Conservation (phyloP, 2,113 vertebrate genomes). For the Chlorodrepanis virens region DNA sequence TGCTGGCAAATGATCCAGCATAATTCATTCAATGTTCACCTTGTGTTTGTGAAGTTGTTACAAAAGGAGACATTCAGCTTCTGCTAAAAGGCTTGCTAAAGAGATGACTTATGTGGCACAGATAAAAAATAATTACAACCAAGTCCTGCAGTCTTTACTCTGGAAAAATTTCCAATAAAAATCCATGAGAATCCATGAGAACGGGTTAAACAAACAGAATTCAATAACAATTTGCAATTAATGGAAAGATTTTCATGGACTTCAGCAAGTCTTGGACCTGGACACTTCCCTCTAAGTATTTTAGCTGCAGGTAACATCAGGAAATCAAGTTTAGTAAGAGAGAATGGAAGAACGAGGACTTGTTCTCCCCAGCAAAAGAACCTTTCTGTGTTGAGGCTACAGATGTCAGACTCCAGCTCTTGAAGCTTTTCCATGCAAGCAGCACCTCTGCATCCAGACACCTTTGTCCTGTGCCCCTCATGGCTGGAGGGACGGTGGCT, state of each 20-base stretch:
- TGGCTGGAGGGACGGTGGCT: slow-evolving; percentile 66
- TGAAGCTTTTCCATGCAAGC: not conserved
- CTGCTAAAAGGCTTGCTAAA: slow-evolving; percentile 3
- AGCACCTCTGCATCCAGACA: slow-evolving; percentile 79
- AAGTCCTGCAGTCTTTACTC: not conserved
- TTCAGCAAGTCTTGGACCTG: not conserved
- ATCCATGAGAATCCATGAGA: not conserved
- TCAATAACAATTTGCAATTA: not conserved
- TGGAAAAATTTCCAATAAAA: not conserved
- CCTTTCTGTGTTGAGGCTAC: not conserved
- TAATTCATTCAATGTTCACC: slow-evolving; percentile 47
- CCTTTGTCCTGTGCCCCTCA: slow-evolving; percentile 73
- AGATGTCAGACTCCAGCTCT: not conserved
- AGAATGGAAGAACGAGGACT: not conserved
- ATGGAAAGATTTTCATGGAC: not conserved
- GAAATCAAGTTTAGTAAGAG: not conserved
- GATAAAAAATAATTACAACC: not conserved
- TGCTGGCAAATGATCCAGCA: not conserved
- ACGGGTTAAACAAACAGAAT: not conserved
- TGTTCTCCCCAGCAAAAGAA: not conserved
- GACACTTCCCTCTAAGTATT: not conserved
- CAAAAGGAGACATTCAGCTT: not conserved
- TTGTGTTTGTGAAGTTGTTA: slow-evolving; percentile 38
- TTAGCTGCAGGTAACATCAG: not conserved
- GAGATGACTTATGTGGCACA: not conserved